phyloP scores from a whole-genome alignment of 2,888 invertebrate species.

The Parochlus steinenii region DNA sequence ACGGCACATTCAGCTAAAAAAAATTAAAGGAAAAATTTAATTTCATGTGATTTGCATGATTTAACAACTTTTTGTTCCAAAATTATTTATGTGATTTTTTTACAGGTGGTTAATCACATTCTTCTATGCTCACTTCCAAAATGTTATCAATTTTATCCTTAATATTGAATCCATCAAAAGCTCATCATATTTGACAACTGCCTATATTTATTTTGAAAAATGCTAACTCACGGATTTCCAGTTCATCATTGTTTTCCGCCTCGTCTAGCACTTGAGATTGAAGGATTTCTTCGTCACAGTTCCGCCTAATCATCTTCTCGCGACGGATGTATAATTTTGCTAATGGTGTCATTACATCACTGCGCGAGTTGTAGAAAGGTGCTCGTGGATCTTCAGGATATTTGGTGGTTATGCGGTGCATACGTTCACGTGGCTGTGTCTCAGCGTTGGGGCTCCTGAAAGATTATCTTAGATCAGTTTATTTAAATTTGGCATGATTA shows the following conservation, averaged over 20 bases:
- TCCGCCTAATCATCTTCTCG: slow-evolving; percentile 53
- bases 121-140: too few relatives aligned
- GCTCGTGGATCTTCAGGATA: slow-evolving; percentile 82
- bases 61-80: too few relatives aligned
- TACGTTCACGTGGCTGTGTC: slow-evolving; percentile 62
- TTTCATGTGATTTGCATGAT: neutral
- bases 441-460: slow-evolving; percentile 60
- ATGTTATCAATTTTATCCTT: too few relatives aligned
- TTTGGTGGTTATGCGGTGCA: slow-evolving; percentile 76
- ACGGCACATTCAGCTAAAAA: slow-evolving; percentile 63
- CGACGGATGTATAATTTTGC: slow-evolving; percentile 66
- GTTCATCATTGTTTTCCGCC: slow-evolving; percentile 51
- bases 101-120: too few relatives aligned
- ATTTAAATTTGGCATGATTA: slow-evolving; percentile 1
- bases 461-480: too few relatives aligned
- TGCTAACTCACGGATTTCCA: slow-evolving; percentile 40
- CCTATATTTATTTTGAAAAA: neutral
- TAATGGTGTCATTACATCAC: slow-evolving; percentile 58
- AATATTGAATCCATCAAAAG: too few relatives aligned
- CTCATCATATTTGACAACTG: neutral
- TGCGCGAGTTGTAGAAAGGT: slow-evolving; percentile 72
- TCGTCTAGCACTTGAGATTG: slow-evolving; percentile 41
- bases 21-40: slow-evolving; percentile 7
- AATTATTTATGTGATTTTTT: too few relatives aligned
- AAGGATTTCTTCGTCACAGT: slow-evolving; percentile 49